These are phyloP conservation scores for Xiphydria camelus DNA, from an alignment of 2,888 invertebrate species.

Conservation along the genomic window DNA sequence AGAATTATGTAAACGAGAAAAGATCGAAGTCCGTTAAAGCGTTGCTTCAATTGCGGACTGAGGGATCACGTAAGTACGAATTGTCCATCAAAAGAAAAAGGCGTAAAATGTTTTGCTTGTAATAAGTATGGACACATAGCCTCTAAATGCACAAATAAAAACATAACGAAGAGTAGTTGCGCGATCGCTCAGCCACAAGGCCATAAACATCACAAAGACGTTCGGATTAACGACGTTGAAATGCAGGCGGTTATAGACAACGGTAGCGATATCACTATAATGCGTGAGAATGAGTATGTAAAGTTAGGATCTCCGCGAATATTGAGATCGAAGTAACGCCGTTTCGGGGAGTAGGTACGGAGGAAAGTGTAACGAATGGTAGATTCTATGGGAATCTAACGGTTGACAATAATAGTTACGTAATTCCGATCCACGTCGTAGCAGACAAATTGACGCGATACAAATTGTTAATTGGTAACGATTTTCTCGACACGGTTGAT, in stretches of 20 bases:
- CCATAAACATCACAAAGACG: slow-evolving; percentile 1
- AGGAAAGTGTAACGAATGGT: neutral
- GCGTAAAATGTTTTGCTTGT: slow-evolving; percentile 24
- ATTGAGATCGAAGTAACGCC: too few relatives aligned
- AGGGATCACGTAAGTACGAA: slow-evolving; percentile 10
- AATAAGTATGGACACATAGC: slow-evolving; percentile 22
- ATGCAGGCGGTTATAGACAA: slow-evolving; percentile 3
- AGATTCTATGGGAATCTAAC: neutral
- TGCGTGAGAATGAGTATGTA: slow-evolving; percentile 7
- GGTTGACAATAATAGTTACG: slow-evolving; percentile 5
- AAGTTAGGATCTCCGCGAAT: slow-evolving; percentile 3
- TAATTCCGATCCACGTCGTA: slow-evolving; percentile 2
- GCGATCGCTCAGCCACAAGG: neutral
- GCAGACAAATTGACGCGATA: slow-evolving; percentile 1
- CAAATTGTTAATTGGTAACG: slow-evolving; percentile 2
- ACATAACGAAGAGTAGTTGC: too few relatives aligned
- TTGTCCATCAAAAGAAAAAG: slow-evolving; percentile 18
- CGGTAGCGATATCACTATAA: slow-evolving; percentile 12
- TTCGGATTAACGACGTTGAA: slow-evolving; percentile 8
- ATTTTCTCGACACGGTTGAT: slow-evolving; percentile 1
- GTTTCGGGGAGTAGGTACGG: slow-evolving; percentile 5
- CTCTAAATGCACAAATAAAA: slow-evolving; percentile 15
- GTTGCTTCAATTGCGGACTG: slow-evolving; percentile 12
- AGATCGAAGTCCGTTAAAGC: too few relatives aligned
- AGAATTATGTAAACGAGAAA: neutral